These are phyloP conservation scores for Delia radicum DNA, from an alignment of 1,140 invertebrate genomes.

Conservation along the genomic window DNA sequence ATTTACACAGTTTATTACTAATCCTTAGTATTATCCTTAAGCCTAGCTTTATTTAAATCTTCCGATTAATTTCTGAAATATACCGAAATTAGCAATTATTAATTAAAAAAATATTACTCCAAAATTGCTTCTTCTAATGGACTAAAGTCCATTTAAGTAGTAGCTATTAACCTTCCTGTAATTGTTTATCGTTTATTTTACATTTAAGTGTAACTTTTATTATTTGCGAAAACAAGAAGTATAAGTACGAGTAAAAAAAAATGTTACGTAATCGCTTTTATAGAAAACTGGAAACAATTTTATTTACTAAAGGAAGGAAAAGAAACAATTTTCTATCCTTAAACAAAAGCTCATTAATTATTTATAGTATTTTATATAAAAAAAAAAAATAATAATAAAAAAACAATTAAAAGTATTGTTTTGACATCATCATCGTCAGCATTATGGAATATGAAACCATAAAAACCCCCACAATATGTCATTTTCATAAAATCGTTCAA, in stretches of 20 bases:
- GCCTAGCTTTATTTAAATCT: too few relatives aligned
- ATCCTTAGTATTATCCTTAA: too few relatives aligned
- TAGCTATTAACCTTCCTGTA: too few relatives aligned
- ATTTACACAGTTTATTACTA: too few relatives aligned
- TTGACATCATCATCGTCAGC: not conserved
- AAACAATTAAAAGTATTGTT: constrained; percentile 2
- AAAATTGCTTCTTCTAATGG: too few relatives aligned
- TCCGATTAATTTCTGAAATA: too few relatives aligned
- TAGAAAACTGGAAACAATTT: not conserved
- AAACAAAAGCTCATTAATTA: not conserved
- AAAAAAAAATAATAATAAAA: not conserved
- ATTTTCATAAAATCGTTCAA: not conserved
- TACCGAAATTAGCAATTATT: too few relatives aligned
- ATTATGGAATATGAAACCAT: not conserved
- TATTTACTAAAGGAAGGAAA: constrained; percentile 1
- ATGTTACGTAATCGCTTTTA: too few relatives aligned
- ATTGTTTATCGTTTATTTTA: not conserved
- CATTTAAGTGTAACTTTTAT: not conserved
- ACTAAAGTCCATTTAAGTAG: too few relatives aligned
- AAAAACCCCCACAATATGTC: not conserved
- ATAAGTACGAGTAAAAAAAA: too few relatives aligned
- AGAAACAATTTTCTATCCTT: not conserved
- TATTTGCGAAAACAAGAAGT: not conserved
- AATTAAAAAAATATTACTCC: too few relatives aligned
- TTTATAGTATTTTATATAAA: not conserved